These are phyloP conservation scores for Tokudaia muenninki DNA, from an alignment of 2,797 vertebrate genomes.

Conservation along the genomic window DNA sequence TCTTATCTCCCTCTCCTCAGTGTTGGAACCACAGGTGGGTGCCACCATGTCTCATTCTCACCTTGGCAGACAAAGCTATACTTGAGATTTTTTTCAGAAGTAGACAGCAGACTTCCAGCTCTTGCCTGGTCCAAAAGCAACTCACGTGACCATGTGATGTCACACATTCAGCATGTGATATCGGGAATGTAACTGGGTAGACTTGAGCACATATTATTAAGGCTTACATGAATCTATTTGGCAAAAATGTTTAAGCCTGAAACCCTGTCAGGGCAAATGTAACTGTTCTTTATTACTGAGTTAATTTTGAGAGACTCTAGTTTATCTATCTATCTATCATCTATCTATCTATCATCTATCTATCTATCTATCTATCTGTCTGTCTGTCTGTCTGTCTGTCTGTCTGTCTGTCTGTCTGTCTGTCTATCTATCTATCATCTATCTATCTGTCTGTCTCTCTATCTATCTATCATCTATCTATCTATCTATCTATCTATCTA, in stretches of 20 bases:
- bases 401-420: too few species aligned
- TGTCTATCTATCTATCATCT: too few species aligned
- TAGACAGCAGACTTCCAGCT: not conserved
- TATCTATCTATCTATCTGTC: too few species aligned
- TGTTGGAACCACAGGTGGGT: not conserved
- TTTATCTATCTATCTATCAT: too few species aligned
- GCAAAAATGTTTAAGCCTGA: slow-evolving; percentile 63
- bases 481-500: too few species aligned
- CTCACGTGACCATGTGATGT: slow-evolving; percentile 4
- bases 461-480: too few species aligned
- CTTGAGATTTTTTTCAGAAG: slow-evolving; percentile 4
- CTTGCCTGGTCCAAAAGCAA: not conserved
- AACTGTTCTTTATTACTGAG: not conserved
- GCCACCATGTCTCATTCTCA: not conserved
- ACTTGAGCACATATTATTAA: not conserved
- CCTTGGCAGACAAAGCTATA: slow-evolving; percentile 18
- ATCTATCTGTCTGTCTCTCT: too few species aligned
- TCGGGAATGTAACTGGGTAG: not conserved
- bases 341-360: too few species aligned
- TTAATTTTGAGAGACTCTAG: not conserved
- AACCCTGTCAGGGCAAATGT: not conserved
- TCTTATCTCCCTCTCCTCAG: not conserved
- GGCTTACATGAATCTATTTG: slow-evolving; percentile 50
- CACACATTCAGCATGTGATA: not conserved
- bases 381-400: too few species aligned